Base-by-base conservation (phyloP, 2,888 invertebrate genomes). In the Lydus trimaculatus region DNA sequence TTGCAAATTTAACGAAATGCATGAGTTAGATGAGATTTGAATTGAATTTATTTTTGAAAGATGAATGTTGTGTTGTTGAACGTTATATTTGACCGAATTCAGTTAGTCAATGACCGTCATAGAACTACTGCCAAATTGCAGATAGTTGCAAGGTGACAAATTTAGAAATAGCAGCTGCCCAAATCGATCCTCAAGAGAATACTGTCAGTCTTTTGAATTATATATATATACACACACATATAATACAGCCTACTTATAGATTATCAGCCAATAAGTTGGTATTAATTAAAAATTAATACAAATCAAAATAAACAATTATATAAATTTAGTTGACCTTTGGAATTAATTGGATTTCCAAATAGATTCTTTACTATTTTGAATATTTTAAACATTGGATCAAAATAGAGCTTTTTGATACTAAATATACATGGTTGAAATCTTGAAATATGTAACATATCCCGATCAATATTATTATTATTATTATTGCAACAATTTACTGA, bases 21-120 rank as follows among this genome's bases (percentile, higher is more conserved):
- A n/a, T n/a, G n/a, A n/a, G n/a, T n/a, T 28, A 28, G 67, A 52
- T 67, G 72, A 56, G 33, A 2, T 33, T 67, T 48, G 9, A 20
- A 48, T 17, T 23, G 20, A 20, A 43, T 43, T 43, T 43, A n/a
- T 17, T 43, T 43, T 6, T 9, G 15, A 15, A 36, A 36, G 15
- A 15, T 36, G 1, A 15, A 36, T 17, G 17, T 43, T 43, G n/a
- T 36, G 15, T 15, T 36, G 36, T 36, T 36, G 15, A 31, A 48
- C n/a, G n/a, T n/a, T n/a, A 48, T 48, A 48, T 48, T 20, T 20
- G 48, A 48, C 48, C 48, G 48, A 48, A 48, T 48, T 48, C 48
- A 9, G 20, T 48, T 48, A 48, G 48, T 48, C 48, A 48, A 48
- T 48, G 48, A 48, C 48, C 48, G 48, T 48, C 48, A 48, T 23